phyloP scores from a whole-genome alignment of 2,113 vertebrate genomes.

The Lophotis ruficrista region DNA sequence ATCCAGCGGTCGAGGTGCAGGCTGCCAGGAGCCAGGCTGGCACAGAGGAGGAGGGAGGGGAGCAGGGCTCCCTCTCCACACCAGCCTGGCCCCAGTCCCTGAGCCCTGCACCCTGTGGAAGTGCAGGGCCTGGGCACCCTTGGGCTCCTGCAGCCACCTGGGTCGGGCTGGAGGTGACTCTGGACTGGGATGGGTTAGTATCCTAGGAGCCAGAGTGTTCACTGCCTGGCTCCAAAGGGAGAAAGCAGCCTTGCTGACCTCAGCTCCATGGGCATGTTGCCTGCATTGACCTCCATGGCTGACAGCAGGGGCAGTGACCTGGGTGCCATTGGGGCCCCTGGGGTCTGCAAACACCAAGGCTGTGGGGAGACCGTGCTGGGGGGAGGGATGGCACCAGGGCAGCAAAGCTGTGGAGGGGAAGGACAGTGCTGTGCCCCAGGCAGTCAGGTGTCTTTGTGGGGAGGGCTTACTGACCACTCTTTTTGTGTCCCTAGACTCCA shows the following conservation, averaged over 20 bases:
- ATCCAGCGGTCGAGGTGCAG: accelerated
- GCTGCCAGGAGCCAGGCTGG: not conserved
- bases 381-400: not conserved
- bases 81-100: not conserved
- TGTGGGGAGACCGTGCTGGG: not conserved
- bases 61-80: not conserved
- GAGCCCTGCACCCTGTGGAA: not conserved
- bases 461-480: conserved; percentile 56
- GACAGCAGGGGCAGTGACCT: not conserved
- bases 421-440: not conserved
- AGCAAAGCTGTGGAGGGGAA: not conserved
- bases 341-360: not conserved
- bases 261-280: not conserved
- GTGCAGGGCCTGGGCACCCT: not conserved
- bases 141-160: not conserved
- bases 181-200: not conserved
- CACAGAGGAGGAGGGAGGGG: not conserved
- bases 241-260: not conserved
- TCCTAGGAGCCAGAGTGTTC: not conserved
- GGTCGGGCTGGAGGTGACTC: not conserved
- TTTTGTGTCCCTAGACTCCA: conserved; percentile 70
- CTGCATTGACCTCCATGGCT: not conserved
- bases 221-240: not conserved
- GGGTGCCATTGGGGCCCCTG: not conserved
- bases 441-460: not conserved